Evolutionary conservation across 2,113 vertebrate genomes (phyloP).

Genomic region (Hippocampus guttulatus): DNA sequence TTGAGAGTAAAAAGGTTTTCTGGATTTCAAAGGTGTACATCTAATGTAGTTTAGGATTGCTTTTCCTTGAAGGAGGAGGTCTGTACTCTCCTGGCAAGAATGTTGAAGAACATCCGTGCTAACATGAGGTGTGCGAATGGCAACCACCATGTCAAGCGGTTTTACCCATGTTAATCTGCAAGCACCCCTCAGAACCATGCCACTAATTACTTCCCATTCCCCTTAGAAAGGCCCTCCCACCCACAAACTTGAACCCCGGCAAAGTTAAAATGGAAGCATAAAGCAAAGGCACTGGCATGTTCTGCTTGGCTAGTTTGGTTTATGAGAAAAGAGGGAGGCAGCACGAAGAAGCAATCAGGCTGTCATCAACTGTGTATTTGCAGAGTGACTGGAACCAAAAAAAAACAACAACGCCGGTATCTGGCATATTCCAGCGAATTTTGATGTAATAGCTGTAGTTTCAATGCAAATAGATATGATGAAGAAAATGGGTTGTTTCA

Average conservation of each 20-base stretch:
- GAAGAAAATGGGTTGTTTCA: slow-evolving; percentile 2
- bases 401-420: slow-evolving; percentile 24
- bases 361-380: slow-evolving; percentile 37
- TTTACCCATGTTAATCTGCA: slow-evolving; percentile 47
- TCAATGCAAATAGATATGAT: slow-evolving; percentile 21
- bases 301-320: slow-evolving; percentile 51
- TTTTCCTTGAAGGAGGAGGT: background rate
- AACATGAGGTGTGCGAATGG: slow-evolving; percentile 30
- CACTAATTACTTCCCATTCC: slow-evolving; percentile 62
- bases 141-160: slow-evolving; percentile 22
- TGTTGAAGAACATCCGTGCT: slow-evolving; percentile 51
- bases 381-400: slow-evolving; percentile 30
- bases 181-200: slow-evolving; percentile 48
- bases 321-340: slow-evolving; percentile 33
- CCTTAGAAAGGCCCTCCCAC: slow-evolving; percentile 33
- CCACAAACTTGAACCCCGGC: slow-evolving; percentile 45
- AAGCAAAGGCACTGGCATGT: slow-evolving; percentile 55
- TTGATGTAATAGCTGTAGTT: slow-evolving; percentile 7
- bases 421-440: slow-evolving; percentile 10
- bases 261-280: slow-evolving; percentile 43
- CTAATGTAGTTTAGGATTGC: background rate
- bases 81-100: background rate
- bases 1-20: no score
- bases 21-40: background rate
- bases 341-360: slow-evolving; percentile 23